Evolutionary conservation across 2,888 invertebrate genomes (phyloP).

Genomic region (Maniola hyperantus): DNA sequence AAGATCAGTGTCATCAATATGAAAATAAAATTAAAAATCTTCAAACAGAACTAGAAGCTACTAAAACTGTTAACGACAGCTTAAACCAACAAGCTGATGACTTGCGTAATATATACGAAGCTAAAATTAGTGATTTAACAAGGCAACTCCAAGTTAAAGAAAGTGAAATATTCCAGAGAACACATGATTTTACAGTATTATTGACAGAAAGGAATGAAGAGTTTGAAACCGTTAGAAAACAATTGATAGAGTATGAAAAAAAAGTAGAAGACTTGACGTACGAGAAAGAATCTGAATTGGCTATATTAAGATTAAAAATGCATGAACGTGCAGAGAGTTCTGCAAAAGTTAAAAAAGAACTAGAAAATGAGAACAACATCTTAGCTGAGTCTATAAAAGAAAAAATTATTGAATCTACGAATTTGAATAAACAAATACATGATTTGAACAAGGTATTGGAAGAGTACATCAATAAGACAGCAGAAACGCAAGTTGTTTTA

Average conservation of each 20-base stretch:
- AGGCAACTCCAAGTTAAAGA: conserved; percentile 64
- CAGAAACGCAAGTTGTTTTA: conserved; percentile 83
- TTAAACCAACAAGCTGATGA: conserved; percentile 55
- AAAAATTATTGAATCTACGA: conserved; percentile 76
- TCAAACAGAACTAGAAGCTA: conserved; percentile 54
- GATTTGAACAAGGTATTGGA: conserved; percentile 80
- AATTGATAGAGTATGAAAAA: conserved; percentile 68
- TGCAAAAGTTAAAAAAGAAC: conserved; percentile 54
- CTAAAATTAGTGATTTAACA: conserved; percentile 54
- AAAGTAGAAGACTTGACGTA: conserved; percentile 74
- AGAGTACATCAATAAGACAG: conserved; percentile 80
- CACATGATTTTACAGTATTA: conserved; percentile 62
- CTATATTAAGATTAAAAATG: conserved; percentile 77
- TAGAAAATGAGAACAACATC: conserved; percentile 56
- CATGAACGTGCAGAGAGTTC: conserved; percentile 70
- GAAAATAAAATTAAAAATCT: conserved; percentile 53
- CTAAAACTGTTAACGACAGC: conserved; percentile 55
- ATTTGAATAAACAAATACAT: conserved; percentile 73
- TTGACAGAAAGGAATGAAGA: conserved; percentile 68
- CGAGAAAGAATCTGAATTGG: conserved; percentile 80
- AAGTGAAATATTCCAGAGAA: conserved; percentile 69
- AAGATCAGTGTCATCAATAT: conserved; percentile 49
- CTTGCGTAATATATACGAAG: conserved; percentile 48
- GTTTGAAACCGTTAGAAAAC: conserved; percentile 68
- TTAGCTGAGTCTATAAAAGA: conserved; percentile 63